Evolutionary conservation across 64 coral and sea anemone species (phyloP), one percentile per base, ranked within the genome.

Genomic region (Porites australiensis): DNA sequence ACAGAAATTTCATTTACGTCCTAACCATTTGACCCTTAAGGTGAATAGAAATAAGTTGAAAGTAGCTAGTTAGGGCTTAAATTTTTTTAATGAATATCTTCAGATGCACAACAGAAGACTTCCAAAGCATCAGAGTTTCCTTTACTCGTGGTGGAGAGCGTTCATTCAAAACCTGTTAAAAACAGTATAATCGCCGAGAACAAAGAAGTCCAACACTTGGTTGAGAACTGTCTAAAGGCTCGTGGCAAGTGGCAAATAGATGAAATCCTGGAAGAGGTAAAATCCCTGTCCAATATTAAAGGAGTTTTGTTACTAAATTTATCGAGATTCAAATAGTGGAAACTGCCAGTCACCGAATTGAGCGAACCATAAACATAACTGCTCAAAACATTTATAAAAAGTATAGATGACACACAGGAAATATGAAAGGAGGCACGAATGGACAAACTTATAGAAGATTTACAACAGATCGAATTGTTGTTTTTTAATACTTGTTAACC

Each of bases 101-200:
- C 57, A 69, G 57, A 71, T n/a, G 9, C 79, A 14, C 18, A 58
- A 5, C 53, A 87, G 74, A 90, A 87, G 67, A 47, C 74, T 13
- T n/a, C 65, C 10, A 94, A 77, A 58, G 68, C 83, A 6, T 46
- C 92, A 13, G 87, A 94, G 47, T 90, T 94, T 54, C 94, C 98
- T 54, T 67, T 99, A 46, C 91, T 99, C 5, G 98, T 99, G 3
- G 88, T 99, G 4, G 98, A 99, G 79, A 95, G 92, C 18, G 64
- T 99, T 8, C 78, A 95, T 57, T 96, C 94, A 23, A 96, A 96
- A 86, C 91, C 98, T 43, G 78, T 99, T 0, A 99, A 96, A 65
- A 92, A 99, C 48, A 93, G 87, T 78, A 65, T 99, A 73, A 80
- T 99, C 4, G 98, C 94, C 9, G 94, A 99, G 59, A 93, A 89